Evolutionary conservation across 2,888 invertebrate genomes (phyloP).

Genomic region (Melangyna quadrimaculata): DNA sequence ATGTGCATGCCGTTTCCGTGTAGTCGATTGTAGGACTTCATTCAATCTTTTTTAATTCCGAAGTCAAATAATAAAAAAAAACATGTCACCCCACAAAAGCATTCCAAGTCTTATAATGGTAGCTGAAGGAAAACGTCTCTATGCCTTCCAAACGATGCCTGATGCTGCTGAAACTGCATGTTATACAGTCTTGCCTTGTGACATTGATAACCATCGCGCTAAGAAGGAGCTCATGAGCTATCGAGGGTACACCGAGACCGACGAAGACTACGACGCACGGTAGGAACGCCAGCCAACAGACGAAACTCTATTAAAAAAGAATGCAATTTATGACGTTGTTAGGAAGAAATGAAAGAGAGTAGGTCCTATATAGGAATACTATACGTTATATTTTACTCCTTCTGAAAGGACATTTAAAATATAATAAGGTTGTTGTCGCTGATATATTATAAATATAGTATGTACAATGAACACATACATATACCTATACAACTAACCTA

Average conservation of each 20-base stretch:
- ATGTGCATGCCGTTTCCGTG: not conserved
- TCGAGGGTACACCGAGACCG: too few relatives aligned
- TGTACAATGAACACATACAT: not conserved
- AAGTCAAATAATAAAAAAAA: slow-evolving; percentile 35
- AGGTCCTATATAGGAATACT: not conserved
- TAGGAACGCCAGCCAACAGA: not conserved
- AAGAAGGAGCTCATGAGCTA: slow-evolving; percentile 43
- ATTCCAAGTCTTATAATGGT: slow-evolving; percentile 1
- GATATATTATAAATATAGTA: not conserved
- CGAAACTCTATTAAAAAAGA: slow-evolving; percentile 66
- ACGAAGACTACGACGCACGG: not conserved
- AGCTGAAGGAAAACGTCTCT: not conserved
- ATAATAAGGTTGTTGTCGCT: slow-evolving; percentile 57
- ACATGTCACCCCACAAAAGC: slow-evolving; percentile 35
- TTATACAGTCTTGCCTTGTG: slow-evolving; percentile 41
- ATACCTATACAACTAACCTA: too few relatives aligned
- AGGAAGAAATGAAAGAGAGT: slow-evolving; percentile 29
- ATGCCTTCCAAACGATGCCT: not conserved
- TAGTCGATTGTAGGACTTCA: not conserved
- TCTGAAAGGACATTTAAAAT: slow-evolving; percentile 66
- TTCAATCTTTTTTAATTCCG: slow-evolving; percentile 43
- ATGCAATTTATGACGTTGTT: slow-evolving; percentile 68
- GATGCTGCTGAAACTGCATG: not conserved
- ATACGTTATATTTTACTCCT: not conserved
- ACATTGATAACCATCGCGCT: slow-evolving; percentile 44